phyloP scores from a whole-genome alignment of 2,113 vertebrate species.

The Taxidea taxus region DNA sequence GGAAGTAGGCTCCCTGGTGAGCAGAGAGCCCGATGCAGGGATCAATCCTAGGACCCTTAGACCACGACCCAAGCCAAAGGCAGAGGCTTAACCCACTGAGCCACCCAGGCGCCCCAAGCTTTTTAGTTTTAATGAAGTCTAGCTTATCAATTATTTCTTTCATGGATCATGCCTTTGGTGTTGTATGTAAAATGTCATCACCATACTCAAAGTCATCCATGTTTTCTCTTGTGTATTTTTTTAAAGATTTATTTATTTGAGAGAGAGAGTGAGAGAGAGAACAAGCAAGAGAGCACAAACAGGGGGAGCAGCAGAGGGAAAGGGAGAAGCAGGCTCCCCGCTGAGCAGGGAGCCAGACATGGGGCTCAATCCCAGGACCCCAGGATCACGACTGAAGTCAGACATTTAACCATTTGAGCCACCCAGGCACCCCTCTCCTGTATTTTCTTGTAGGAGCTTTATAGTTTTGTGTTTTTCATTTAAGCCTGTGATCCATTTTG shows the following conservation, averaged over 20 bases:
- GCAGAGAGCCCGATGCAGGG: too few relatives aligned
- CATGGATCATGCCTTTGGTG: not conserved
- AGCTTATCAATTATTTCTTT: not conserved
- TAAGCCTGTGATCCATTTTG: not conserved
- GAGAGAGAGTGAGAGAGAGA: not conserved
- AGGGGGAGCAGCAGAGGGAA: not conserved
- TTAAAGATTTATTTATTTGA: not conserved
- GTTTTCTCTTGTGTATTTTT: not conserved
- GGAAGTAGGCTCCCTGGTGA: too few relatives aligned
- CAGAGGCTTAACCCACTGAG: too few relatives aligned
- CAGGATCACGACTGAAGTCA: not conserved
- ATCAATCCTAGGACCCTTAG: too few relatives aligned
- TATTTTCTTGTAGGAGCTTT: not conserved
- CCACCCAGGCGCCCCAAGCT: too few relatives aligned
- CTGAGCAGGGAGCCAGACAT: not conserved
- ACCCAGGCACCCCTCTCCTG: not conserved
- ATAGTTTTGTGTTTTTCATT: not conserved
- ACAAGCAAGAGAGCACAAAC: not conserved
- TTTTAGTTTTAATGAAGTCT: not conserved
- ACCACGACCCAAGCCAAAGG: too few relatives aligned
- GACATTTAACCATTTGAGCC: not conserved
- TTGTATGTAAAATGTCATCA: not conserved
- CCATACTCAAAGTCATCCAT: not conserved
- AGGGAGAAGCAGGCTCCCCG: not conserved
- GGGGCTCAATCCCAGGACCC: not conserved